Conservation (phyloP, 1,140 invertebrate species). For the Apis cerana region DNA sequence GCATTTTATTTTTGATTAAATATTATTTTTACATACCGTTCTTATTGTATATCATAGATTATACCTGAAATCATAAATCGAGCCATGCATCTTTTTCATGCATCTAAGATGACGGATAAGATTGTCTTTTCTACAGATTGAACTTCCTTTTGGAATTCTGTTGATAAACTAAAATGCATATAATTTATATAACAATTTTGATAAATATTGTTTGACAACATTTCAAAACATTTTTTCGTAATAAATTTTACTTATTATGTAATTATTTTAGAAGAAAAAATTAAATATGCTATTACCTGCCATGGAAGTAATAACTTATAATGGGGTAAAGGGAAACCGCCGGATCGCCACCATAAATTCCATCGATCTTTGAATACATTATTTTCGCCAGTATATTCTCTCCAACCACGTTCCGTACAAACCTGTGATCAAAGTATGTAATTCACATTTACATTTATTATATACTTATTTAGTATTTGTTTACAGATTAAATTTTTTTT, state of each 20-base stretch:
- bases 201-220: too few species aligned
- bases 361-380: constrained; percentile 85
- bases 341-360: constrained; percentile 92
- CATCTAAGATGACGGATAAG: constrained; percentile 89
- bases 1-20: constrained; percentile 26
- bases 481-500: background rate
- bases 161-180: constrained; percentile 87
- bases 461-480: background rate
- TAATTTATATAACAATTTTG: background rate
- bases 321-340: constrained; percentile 86
- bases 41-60: constrained; percentile 4
- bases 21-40: too few species aligned
- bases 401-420: constrained; percentile 91
- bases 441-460: background rate
- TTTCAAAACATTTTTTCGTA: too few species aligned
- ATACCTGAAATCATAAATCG: constrained; percentile 92
- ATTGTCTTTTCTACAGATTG: constrained; percentile 91
- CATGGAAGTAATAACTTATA: constrained; percentile 87
- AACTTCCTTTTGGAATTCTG: constrained; percentile 91
- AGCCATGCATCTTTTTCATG: constrained; percentile 91
- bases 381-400: constrained; percentile 84
- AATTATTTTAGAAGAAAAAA: background rate
- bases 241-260: background rate
- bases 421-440: constrained; percentile 79
- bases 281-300: constrained; percentile 83